Evolutionary conservation across 2,888 invertebrate genomes (phyloP), one percentile per base, ranked within the genome.

Genomic region (Gymnocheta viridis): DNA sequence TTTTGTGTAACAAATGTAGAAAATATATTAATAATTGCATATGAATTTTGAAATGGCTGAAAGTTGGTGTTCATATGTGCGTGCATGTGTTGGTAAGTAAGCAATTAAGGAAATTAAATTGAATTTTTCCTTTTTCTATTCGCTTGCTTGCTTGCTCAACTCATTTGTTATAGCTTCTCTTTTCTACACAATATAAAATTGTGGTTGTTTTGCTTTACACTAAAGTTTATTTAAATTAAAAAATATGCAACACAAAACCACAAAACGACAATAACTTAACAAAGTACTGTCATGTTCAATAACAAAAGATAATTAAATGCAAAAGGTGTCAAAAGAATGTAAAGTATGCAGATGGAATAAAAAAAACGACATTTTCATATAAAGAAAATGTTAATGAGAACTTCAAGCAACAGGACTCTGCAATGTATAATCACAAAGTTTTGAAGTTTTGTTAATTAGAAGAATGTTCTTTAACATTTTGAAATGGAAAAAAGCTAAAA

Each of bases 51-150:
- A 47, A 67, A 47, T 58, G 12, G 24, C 14, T 54, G 2, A 4
- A 1, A 14, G n/a, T 38, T 14, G 0, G 4, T 35, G 10, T 19
- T n/a, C 22, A 17, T 3, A n/a, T 19, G 22, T 38, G n/a, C 6
- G n/a, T 51, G 17, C 32, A 7, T 60, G 12, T 38, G 24, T 79
- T 1, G 17, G 17, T 10, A 0, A 24, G 47, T 19, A 49, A 66
- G 82, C 72, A 72, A 82, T 82, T 82, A 74, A 66, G 64, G 69
- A 82, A 79, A 82, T 82, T 82, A 69, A 82, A 82, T 82, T 79
- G 47, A 69, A 82, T 56, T 62, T 60, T 60, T n/a, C 74, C 5
- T 60, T 27, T 19, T 58, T 5, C 5, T 58, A 17, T 24, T 69
- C 47, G 56, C 17, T 38, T 64, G 22, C 12, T 64, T 19, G 9